These are phyloP conservation scores for Pollicipes pollicipes DNA, from an alignment of 1,140 invertebrate species.

Conservation along the genomic window DNA sequence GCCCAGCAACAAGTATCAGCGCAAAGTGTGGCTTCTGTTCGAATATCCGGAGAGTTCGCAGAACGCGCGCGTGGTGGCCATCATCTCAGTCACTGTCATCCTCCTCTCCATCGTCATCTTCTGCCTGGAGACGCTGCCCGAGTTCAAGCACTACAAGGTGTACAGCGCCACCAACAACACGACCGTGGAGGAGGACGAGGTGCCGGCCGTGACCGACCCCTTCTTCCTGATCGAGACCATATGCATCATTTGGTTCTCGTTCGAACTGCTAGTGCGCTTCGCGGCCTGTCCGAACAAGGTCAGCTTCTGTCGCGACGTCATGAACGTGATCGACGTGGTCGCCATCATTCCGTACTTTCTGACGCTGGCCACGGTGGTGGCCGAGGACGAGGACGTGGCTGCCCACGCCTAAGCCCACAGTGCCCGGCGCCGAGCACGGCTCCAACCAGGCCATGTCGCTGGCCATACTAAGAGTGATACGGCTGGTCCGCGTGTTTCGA, in stretches of 20 bases:
- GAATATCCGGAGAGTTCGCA: conserved; percentile 99
- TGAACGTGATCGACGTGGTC: conserved; percentile 99
- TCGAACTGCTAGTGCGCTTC: conserved; percentile 95
- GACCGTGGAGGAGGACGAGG: conserved; percentile 83
- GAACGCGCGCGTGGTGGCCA: conserved; percentile 92
- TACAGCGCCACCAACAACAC: conserved; percentile 89
- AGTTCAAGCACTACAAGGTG: conserved; percentile 98
- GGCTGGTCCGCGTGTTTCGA: conserved; percentile 93
- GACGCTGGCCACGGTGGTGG: conserved; percentile 92
- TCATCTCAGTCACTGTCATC: conserved; percentile 98
- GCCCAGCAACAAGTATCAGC: conserved; percentile 86
- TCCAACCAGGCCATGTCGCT: conserved; percentile 96
- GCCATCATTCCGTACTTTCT: conserved; percentile 99
- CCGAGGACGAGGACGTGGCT: conserved; percentile 56
- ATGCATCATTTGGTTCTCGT: conserved; percentile 97
- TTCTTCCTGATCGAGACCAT: conserved; percentile 97
- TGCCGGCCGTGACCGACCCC: conserved; percentile 87
- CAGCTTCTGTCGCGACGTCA: conserved; percentile 95
- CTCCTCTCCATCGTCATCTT: conserved; percentile 98
- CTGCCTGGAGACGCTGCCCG: conserved; percentile 96
- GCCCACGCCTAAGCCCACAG: not conserved
- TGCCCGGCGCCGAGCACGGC: not conserved
- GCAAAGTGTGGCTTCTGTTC: conserved; percentile 96
- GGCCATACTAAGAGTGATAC: conserved; percentile 89
- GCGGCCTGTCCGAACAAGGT: conserved; percentile 95